A percentile compares a stretch with the other conserved stretches of the same genome.
phyloP scores from a whole-genome alignment of 2,888 invertebrate genomes.

The Metopia argyrocephala region DNA sequence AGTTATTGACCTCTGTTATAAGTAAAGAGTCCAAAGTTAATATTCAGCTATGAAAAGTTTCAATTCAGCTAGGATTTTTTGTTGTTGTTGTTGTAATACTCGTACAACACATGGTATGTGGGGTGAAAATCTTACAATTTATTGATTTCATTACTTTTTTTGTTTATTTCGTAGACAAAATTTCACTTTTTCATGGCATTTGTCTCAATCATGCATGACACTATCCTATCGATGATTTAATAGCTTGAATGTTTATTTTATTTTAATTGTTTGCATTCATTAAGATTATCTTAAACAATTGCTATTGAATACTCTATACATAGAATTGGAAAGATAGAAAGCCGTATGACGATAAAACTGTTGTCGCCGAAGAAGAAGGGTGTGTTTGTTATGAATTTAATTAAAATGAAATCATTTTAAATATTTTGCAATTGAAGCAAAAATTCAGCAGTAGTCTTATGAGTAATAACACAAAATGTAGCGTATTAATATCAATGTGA shows the following conservation, averaged over 20 bases:
- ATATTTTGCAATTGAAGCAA: conserved; percentile 45
- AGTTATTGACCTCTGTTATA: background rate
- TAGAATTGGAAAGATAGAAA: background rate
- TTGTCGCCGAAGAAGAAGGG: conserved; percentile 28
- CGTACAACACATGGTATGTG: no score
- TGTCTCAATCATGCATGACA: conserved; percentile 7
- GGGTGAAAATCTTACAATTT: no score
- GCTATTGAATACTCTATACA: conserved; percentile 28
- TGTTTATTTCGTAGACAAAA: background rate
- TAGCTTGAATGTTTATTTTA: conserved; percentile 13
- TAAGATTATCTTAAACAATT: conserved; percentile 43
- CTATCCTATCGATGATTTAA: conserved; percentile 20
- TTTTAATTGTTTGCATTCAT: conserved; percentile 46
- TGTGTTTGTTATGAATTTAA: conserved; percentile 36
- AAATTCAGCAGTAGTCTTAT: background rate
- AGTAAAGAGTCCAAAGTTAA: no score
- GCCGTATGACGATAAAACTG: background rate
- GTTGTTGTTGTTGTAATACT: no score
- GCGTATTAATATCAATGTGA: no score
- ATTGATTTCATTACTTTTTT: background rate
- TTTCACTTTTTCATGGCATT: background rate
- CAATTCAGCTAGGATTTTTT: no score
- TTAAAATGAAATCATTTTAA: conserved; percentile 51
- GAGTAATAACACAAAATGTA: no score
- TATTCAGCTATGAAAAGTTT: no score